A percentile compares a stretch with the other conserved stretches of the same genome.
Evolutionary conservation across 1,140 invertebrate species (phyloP).

Genomic region (Eueides isabella): DNA sequence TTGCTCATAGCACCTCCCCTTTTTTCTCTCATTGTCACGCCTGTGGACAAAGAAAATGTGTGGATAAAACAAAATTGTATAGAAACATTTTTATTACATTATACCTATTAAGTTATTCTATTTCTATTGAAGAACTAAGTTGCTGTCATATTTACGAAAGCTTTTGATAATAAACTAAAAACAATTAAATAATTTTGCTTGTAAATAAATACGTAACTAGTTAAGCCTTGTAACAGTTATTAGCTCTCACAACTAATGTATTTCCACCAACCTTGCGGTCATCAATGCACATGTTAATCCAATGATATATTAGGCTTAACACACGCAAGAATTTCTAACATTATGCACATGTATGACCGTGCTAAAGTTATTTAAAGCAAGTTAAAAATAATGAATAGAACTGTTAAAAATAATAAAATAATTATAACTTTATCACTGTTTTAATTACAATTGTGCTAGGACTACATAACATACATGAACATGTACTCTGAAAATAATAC

Average conservation of each 20-base stretch:
- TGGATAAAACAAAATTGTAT: background rate
- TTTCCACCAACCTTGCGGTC: constrained; percentile 34
- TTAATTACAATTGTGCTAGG: background rate
- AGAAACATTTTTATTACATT: background rate
- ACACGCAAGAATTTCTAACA: constrained; percentile 21
- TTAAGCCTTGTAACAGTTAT: constrained; percentile 27
- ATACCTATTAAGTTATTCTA: background rate
- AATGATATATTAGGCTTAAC: constrained; percentile 17
- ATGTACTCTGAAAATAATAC: background rate
- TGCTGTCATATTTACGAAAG: background rate
- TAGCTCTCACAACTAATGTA: constrained; percentile 9
- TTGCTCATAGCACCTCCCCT: constrained; percentile 92
- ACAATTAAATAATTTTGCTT: background rate
- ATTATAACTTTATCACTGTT: background rate
- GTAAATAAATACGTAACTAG: background rate
- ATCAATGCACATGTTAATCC: constrained; percentile 30
- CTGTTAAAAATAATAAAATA: no score
- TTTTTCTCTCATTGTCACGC: constrained; percentile 94
- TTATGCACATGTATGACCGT: background rate
- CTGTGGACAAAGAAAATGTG: constrained; percentile 82
- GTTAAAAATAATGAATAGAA: background rate
- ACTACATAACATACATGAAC: background rate
- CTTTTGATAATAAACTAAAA: background rate
- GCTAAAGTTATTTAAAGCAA: background rate
- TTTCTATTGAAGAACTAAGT: background rate